Conservation (phyloP, 1,140 invertebrate genomes). For the Neoseiulus cucumeris region DNA sequence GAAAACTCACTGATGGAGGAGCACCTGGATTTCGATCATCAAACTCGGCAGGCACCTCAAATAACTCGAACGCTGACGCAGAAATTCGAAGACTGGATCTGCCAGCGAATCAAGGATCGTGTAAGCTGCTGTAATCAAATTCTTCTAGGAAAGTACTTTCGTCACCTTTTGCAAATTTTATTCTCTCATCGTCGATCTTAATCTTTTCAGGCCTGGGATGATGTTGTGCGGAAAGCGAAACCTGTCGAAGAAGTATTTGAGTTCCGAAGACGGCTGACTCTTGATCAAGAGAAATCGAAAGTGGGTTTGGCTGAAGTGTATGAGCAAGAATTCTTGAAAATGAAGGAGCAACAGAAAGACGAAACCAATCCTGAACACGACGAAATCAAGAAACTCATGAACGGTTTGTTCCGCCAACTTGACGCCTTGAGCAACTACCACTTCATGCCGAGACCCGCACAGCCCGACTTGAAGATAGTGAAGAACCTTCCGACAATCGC, state of each 20-base stretch:
- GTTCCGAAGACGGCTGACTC: conserved; percentile 67
- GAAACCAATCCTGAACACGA: conserved; percentile 47
- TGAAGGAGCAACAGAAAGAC: conserved; percentile 32
- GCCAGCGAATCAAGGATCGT: conserved; percentile 73
- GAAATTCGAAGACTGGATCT: conserved; percentile 73
- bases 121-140: conserved; percentile 19
- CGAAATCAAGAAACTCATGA: conserved; percentile 53
- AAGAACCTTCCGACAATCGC: conserved; percentile 71
- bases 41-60: conserved; percentile 55
- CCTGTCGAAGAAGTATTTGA: conserved; percentile 57
- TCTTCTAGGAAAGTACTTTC: background rate
- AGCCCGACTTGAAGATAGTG: conserved; percentile 71
- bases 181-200: background rate
- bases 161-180: background rate
- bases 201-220: conserved; percentile 53
- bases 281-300: conserved; percentile 91
- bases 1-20: conserved; percentile 81
- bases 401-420: conserved; percentile 58
- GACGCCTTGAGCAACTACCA: conserved; percentile 84
- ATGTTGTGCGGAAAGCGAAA: conserved; percentile 74
- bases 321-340: conserved; percentile 72
- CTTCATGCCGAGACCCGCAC: conserved; percentile 64
- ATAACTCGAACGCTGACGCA: conserved; percentile 74
- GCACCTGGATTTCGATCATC: conserved; percentile 69
- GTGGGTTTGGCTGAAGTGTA: conserved; percentile 82